Evolutionary conservation across 2,888 invertebrate species (phyloP).

Genomic region (Branchellion lobata): DNA sequence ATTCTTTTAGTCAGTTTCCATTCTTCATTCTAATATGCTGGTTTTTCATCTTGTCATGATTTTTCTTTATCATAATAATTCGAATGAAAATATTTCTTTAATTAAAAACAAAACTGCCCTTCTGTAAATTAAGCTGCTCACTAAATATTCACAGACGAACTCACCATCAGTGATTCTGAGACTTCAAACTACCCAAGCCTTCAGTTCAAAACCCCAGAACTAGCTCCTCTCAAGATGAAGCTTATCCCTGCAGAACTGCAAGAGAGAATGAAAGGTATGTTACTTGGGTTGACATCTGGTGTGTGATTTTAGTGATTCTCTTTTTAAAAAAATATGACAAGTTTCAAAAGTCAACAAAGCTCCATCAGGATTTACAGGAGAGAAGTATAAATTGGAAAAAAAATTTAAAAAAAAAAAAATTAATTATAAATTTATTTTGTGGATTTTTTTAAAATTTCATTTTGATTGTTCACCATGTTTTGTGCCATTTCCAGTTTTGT

Average conservation of each 20-base stretch:
- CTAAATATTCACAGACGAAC: constrained; percentile 66
- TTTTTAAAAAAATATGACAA: constrained; percentile 60
- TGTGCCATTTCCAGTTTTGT: no score
- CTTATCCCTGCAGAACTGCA: constrained; percentile 88
- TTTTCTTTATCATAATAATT: neutral
- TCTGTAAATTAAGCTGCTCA: no score
- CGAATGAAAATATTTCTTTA: neutral
- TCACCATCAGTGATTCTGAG: constrained; percentile 84
- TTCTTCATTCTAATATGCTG: no score
- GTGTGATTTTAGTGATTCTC: constrained; percentile 25
- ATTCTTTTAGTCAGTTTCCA: constrained; percentile 25
- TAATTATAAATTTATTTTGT: no score
- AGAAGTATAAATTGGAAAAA: no score
- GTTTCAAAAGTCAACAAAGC: neutral
- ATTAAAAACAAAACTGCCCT: neutral
- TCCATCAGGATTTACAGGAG: no score
- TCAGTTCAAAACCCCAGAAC: constrained; percentile 71
- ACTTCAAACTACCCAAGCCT: constrained; percentile 84
- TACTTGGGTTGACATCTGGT: no score
- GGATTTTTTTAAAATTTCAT: no score
- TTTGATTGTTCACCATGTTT: no score
- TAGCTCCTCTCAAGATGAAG: constrained; percentile 72
- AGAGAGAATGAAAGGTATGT: constrained; percentile 84
- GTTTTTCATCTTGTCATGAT: neutral
- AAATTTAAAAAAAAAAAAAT: no score